phyloP scores from a whole-genome alignment of 1,140 invertebrate species.

The Cyclargus thomasi region DNA sequence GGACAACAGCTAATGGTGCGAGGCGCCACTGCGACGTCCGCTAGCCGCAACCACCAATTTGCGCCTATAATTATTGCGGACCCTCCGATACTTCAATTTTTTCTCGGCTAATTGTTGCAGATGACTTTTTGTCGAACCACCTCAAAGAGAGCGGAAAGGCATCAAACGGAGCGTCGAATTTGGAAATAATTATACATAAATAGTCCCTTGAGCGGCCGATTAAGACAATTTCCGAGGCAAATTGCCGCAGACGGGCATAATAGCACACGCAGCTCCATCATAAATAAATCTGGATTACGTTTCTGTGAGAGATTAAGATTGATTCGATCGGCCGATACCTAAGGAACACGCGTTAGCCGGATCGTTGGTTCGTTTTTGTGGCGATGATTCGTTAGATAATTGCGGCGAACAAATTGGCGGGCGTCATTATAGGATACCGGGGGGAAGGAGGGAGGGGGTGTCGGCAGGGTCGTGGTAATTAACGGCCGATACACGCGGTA shows the following conservation, averaged over 20 bases:
- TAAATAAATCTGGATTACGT: slow-evolving; percentile 75
- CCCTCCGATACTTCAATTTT: slow-evolving; percentile 75
- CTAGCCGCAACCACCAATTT: slow-evolving; percentile 71
- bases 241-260: slow-evolving; percentile 74
- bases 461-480: slow-evolving; percentile 60
- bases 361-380: slow-evolving; percentile 64
- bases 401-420: slow-evolving; percentile 68
- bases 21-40: slow-evolving; percentile 57
- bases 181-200: slow-evolving; percentile 76
- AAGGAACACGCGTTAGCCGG: slow-evolving; percentile 54
- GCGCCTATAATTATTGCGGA: slow-evolving; percentile 73
- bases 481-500: slow-evolving; percentile 74
- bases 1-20: slow-evolving; percentile 23
- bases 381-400: slow-evolving; percentile 65
- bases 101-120: slow-evolving; percentile 71
- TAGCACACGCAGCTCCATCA: slow-evolving; percentile 70
- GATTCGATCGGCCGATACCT: slow-evolving; percentile 62
- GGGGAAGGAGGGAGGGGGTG: no score
- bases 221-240: slow-evolving; percentile 74
- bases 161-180: slow-evolving; percentile 74
- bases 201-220: slow-evolving; percentile 75
- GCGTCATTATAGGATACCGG: slow-evolving; percentile 68
- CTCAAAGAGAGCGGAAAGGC: slow-evolving; percentile 74
- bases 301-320: slow-evolving; percentile 74
- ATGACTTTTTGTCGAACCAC: slow-evolving; percentile 74